These are phyloP conservation scores for Prunella fulvescens DNA, from an alignment of 2,113 vertebrate genomes.

Conservation along the genomic window DNA sequence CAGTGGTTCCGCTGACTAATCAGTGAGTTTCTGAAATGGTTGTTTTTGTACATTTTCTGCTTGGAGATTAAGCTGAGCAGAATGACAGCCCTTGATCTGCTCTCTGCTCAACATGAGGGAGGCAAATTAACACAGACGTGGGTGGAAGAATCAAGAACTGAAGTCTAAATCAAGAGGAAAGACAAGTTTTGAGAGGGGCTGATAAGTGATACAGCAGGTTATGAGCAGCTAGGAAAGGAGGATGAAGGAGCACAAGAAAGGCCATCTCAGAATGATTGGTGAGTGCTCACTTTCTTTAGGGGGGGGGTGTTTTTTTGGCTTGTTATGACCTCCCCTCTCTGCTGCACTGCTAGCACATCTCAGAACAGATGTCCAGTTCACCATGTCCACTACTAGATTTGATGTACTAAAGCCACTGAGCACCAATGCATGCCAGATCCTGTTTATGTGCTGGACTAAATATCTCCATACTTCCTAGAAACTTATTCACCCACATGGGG, in stretches of 20 bases:
- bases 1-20: slow-evolving; percentile 23
- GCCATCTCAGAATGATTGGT: accelerated
- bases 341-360: neutral
- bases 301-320: neutral
- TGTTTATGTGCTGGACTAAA: neutral
- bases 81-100: slow-evolving; percentile 43
- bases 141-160: slow-evolving; percentile 34
- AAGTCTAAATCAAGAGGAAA: slow-evolving; percentile 34
- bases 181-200: neutral
- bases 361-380: neutral
- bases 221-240: neutral
- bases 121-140: slow-evolving; percentile 24
- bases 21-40: neutral
- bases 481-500: neutral
- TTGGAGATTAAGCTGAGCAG: neutral
- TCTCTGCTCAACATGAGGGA: slow-evolving; percentile 25
- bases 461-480: neutral
- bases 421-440: neutral
- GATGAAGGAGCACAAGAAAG: neutral
- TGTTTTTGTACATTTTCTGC: slow-evolving; percentile 30
- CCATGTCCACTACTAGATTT: neutral
- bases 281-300: neutral
- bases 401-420: neutral
- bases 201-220: slow-evolving; percentile 9
- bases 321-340: neutral